Evolutionary conservation across 2,888 invertebrate genomes (phyloP), one percentile per base, ranked within the genome.

Genomic region (Atherix ibis): DNA sequence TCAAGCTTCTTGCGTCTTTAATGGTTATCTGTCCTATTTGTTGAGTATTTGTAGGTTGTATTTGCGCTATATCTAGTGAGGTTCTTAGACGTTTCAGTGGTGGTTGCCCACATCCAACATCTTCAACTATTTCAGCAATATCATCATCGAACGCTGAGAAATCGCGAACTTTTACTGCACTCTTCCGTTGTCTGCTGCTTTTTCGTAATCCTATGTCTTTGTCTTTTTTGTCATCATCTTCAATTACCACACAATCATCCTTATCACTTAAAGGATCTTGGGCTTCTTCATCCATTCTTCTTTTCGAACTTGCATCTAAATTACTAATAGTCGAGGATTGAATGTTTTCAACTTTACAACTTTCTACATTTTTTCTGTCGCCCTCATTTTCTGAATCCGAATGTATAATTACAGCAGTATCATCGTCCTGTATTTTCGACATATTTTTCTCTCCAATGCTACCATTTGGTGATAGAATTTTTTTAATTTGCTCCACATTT

Each of bases 181-280:
- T 55, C 51, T 58, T 66, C 50, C 63, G 67, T 48, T 60, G 60
- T 49, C 55, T 56, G 31, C 44, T 38, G 43, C 54, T 35, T 48
- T 41, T 29, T 36, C 43, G 29, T 30, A 37, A 30, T 37, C 41
- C 22, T 34, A 44, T 58, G 52, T 54, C 58, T 56, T 35, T 36
- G 57, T 66, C 65, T 60, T 50, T 39, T 27, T 40, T 38, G 5
- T 56, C 37, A 62, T 73, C 55, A 42, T 67, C 67, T 46, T 71
- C 71, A 54, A 68, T 65, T 27, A 62, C 62, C 43, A 63, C 62
- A 44, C 63, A 58, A 44, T 61, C 62, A 46, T 72, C 70, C 42
- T 64, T 62, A 41, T 64, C 66, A 52, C 61, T 63, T 12, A 51
- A 42, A 39, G 63, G 59, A 48, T 64, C 64, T 33, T 63, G 59